Percentiles rank a stretch among this genome's conserved stretches.
Evolutionary conservation across 2,888 invertebrate species (phyloP).

Genomic region (Phyllotreta cruciferae): DNA sequence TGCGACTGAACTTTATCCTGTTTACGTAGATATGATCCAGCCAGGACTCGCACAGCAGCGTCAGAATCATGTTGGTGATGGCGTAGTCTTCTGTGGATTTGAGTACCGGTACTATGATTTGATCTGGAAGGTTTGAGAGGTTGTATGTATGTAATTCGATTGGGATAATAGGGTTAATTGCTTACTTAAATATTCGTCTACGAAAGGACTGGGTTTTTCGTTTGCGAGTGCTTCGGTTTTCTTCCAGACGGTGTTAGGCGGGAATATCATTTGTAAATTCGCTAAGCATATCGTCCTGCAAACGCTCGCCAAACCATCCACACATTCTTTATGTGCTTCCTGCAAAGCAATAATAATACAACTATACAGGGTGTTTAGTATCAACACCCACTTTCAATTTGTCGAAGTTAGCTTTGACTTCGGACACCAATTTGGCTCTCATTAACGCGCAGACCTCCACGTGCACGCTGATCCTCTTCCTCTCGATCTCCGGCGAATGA

Average conservation of each 20-base stretch:
- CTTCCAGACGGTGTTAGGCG: conserved; percentile 72
- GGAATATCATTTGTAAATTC: conserved; percentile 83
- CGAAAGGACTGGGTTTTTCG: conserved; percentile 68
- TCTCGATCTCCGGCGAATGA: conserved; percentile 66
- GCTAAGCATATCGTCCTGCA: conserved; percentile 81
- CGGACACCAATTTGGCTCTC: conserved; percentile 81
- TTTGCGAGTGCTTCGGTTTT: conserved; percentile 57
- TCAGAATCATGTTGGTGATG: conserved; percentile 78
- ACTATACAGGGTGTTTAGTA: background rate
- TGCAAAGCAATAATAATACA: conserved; percentile 55
- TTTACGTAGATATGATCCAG: conserved; percentile 84
- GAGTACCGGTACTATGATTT: conserved; percentile 79
- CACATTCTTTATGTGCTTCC: conserved; percentile 76
- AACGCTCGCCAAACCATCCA: conserved; percentile 74
- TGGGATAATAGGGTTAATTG: background rate
- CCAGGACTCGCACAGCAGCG: conserved; percentile 87
- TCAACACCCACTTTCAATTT: conserved; percentile 73
- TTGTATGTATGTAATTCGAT: background rate
- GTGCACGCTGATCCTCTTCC: conserved; percentile 69
- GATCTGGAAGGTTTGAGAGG: conserved; percentile 63
- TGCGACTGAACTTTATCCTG: conserved; percentile 80
- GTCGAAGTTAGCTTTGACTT: conserved; percentile 76
- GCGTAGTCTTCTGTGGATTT: conserved; percentile 76
- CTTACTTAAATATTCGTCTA: conserved; percentile 74
- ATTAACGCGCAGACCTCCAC: conserved; percentile 82